Evolutionary conservation across 2,888 invertebrate genomes (phyloP), one percentile per base, ranked within the genome.

Genomic region (Drosophila mayaguana): DNA sequence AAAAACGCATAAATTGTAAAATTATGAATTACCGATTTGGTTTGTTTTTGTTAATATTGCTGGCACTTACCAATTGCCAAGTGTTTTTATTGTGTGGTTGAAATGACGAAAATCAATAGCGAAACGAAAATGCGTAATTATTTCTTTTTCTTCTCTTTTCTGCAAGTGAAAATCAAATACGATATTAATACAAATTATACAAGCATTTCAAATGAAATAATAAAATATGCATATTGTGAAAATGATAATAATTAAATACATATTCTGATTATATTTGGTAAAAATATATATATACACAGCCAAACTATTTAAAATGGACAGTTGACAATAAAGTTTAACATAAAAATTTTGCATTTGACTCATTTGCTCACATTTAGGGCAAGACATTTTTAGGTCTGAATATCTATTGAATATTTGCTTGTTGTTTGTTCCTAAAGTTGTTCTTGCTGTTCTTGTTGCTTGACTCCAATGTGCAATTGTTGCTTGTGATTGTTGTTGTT

Each of bases 91-190:
- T 48, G 46, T 59, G 46, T 64, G 63, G 54, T 72, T 78, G 56
- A 79, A 77, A 81, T 87, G 74, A 71, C 84, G 72, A 59, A 81
- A 83, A 71, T 80, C 82, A 83, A 84, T 68, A 84, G 74, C 74
- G 63, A 75, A 83, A 87, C 63, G 66, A 80, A 80, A 80, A 78
- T 68, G 63, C 64, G 54, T 55, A 80, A 75, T 89, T 88, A 87
- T 85, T 84, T 87, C 80, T 87, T 87, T 84, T 87, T 87, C 80
- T 87, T 89, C 85, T 87, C 89, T 75, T 87, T 89, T 89, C 89
- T 87, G 87, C 55, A 86, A 84, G 60, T 76, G 81, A 63, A 80
- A 83, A 71, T 48, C 67, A 74, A 69, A 75, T n/a, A 25, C 12
- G 22, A 51, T 68, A 76, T 78, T 77, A 78, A 63, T 75, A 62